A percentile compares a stretch with the other conserved stretches of the same genome.
Conservation (phyloP, 2,113 vertebrate species). For the Protobothrops flavoviridis region DNA sequence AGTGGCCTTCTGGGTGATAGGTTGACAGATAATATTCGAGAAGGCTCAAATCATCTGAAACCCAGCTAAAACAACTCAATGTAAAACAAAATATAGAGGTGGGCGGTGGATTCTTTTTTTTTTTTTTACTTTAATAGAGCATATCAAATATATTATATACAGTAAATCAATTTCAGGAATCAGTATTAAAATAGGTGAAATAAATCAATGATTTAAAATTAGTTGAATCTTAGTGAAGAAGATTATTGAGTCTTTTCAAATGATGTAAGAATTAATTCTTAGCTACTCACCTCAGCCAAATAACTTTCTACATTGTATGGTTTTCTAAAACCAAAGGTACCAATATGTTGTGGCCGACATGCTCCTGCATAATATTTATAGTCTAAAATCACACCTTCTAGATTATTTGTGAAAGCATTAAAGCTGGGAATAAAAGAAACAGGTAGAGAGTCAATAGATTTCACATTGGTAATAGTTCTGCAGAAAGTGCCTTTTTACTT, state of each 20-base stretch:
- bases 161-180: background rate
- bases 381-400: constrained; percentile 88
- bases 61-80: background rate
- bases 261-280: background rate
- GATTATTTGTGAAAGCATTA: constrained; percentile 82
- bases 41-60: background rate
- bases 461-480: background rate
- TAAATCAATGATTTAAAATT: background rate
- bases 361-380: constrained; percentile 87
- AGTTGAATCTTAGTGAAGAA: background rate
- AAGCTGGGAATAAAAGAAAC: constrained; percentile 67
- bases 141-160: background rate
- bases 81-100: background rate
- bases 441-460: background rate
- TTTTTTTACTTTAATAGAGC: background rate
- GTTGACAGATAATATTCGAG: background rate
- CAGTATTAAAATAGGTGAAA: background rate
- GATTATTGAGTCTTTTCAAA: background rate
- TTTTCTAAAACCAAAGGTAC: constrained; percentile 84
- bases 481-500: background rate
- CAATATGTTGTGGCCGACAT: constrained; percentile 84
- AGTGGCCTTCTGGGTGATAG: background rate
- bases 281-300: constrained; percentile 72
- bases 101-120: background rate
- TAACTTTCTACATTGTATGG: constrained; percentile 90